Conservation (phyloP, 2,888 invertebrate genomes). For the Panorpa germanica region DNA sequence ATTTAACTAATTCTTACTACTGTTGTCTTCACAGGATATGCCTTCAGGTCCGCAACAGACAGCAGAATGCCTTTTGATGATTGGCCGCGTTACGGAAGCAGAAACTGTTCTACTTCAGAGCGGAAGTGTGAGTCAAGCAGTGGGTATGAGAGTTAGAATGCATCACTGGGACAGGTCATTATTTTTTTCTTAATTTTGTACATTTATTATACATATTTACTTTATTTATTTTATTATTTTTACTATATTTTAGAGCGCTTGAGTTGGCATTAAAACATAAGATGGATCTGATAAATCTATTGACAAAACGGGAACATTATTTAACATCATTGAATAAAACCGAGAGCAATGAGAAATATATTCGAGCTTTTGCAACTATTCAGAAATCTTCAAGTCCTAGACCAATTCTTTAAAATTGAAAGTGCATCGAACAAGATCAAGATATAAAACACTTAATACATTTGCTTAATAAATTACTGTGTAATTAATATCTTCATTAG, state of each 20-base stretch:
- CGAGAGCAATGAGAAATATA: constrained; percentile 20
- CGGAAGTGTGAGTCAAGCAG: constrained; percentile 20
- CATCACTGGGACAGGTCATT: constrained; percentile 23
- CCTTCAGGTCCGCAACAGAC: constrained; percentile 22
- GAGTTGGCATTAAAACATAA: constrained; percentile 21
- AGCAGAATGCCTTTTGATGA: constrained; percentile 24
- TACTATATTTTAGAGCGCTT: constrained; percentile 5
- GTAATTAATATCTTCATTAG: no score
- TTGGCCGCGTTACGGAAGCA: constrained; percentile 20
- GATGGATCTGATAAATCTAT: constrained; percentile 16
- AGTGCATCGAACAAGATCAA: no score
- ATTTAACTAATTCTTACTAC: no score
- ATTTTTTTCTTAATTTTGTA: constrained; percentile 3
- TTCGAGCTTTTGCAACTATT: no score
- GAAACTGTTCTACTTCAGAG: constrained; percentile 24
- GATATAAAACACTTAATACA: no score
- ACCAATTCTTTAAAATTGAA: no score
- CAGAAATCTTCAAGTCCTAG: no score
- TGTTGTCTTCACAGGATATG: constrained; percentile 13
- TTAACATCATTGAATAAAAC: constrained; percentile 19
- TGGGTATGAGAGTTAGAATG: constrained; percentile 21
- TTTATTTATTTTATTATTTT: no score
- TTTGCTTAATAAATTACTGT: no score
- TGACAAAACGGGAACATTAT: no score
- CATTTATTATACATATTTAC: constrained; percentile 11